A percentile compares a stretch with the other conserved stretches of the same genome.
phyloP scores from a whole-genome alignment of 2,113 vertebrate genomes.

The Geococcyx californianus region DNA sequence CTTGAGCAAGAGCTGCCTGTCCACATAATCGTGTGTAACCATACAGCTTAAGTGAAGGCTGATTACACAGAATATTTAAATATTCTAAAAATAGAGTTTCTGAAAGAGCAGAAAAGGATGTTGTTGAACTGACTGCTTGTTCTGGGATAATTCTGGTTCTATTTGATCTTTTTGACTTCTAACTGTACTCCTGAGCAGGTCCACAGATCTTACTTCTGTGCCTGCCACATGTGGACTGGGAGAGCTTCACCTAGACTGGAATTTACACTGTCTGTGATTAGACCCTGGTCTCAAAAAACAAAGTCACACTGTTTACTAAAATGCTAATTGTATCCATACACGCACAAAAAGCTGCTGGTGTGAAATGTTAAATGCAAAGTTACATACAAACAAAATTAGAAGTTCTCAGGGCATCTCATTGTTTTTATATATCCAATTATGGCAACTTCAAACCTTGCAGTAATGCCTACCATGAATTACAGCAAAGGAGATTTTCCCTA shows the following conservation, averaged over 20 bases:
- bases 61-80: neutral
- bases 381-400: neutral
- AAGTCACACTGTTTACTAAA: rapidly evolving
- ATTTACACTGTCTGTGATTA: neutral
- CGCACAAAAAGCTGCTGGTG: neutral
- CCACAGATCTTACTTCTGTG: neutral
- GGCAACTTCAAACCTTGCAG: neutral
- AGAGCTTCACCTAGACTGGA: neutral
- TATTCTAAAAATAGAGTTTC: neutral
- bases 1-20: neutral
- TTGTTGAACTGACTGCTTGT: neutral
- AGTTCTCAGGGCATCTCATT: neutral
- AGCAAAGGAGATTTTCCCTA: neutral
- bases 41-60: neutral
- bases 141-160: too few species aligned
- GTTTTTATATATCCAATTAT: neutral
- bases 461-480: neutral
- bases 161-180: too few species aligned
- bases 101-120: neutral
- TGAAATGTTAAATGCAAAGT: neutral
- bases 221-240: rapidly evolving
- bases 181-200: neutral
- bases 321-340: neutral
- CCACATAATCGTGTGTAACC: neutral
- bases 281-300: neutral